Conservation (phyloP, 2,888 invertebrate genomes). For the Cantharis nigra region DNA sequence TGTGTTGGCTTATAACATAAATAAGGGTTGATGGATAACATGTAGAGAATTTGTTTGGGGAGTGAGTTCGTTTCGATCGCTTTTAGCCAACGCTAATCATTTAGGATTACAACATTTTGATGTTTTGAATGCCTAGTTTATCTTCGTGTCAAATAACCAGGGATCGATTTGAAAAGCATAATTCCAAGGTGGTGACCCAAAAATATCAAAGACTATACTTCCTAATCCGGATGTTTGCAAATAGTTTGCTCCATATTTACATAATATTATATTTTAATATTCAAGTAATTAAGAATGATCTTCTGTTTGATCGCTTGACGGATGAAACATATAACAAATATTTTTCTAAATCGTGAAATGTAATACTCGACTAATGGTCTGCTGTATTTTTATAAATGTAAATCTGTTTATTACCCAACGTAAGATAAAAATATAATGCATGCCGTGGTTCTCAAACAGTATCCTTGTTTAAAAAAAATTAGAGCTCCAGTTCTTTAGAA, state of each 20-base stretch:
- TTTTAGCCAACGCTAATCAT: not conserved
- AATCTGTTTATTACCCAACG: not conserved
- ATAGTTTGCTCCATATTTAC: not conserved
- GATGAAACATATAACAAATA: not conserved
- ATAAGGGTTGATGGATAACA: slow-evolving; percentile 2
- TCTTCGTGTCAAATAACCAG: not conserved
- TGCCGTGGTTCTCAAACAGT: not conserved
- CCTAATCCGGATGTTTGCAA: not conserved
- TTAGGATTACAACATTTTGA: not conserved
- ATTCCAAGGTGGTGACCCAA: not conserved
- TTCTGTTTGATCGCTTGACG: not conserved
- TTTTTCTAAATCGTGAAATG: not conserved
- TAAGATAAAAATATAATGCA: not conserved
- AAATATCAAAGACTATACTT: not conserved
- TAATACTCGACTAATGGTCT: not conserved
- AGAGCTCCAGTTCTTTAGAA: not conserved
- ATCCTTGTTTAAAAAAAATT: not conserved
- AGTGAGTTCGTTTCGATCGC: not conserved
- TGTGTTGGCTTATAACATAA: not conserved
- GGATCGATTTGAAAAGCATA: not conserved
- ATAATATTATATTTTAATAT: not conserved
- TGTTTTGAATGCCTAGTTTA: not conserved
- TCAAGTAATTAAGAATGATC: not conserved
- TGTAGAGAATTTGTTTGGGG: not conserved
- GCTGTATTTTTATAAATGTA: not conserved